Evolutionary conservation across 2,797 vertebrate genomes (phyloP).

Genomic region (Tapera naevia): DNA sequence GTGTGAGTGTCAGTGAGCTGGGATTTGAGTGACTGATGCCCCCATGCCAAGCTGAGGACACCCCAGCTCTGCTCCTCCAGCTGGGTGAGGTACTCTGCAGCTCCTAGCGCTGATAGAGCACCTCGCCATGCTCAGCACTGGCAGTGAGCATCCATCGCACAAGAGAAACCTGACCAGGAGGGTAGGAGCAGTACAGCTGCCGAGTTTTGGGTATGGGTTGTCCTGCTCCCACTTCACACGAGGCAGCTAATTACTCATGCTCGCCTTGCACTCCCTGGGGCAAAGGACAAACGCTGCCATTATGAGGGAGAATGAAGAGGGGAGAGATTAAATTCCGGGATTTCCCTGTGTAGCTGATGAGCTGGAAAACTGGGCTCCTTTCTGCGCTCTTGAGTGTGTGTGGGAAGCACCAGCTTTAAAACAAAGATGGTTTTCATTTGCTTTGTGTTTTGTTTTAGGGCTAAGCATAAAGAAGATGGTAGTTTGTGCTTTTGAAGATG

Average conservation of each 20-base stretch:
- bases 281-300: slow-evolving; percentile 38
- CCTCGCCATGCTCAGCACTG: accelerated
- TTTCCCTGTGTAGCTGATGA: not conserved
- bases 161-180: not conserved
- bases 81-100: accelerated
- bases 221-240: not conserved
- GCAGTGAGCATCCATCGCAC: accelerated
- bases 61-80: accelerated
- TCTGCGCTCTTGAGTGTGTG: not conserved
- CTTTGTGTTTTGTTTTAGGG: not conserved
- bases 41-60: not conserved
- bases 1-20: not conserved
- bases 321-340: slow-evolving; percentile 47
- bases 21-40: not conserved
- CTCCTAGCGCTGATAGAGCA: not conserved
- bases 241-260: slow-evolving; percentile 14
- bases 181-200: not conserved
- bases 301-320: slow-evolving; percentile 31
- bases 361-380: slow-evolving; percentile 12
- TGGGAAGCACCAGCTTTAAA: not conserved
- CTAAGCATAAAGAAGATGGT: not conserved
- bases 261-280: not conserved
- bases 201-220: not conserved
- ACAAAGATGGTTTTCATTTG: not conserved
- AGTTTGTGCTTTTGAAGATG: not conserved